These are phyloP conservation scores for Cancer borealis DNA, from an alignment of 2,888 invertebrate species.

Conservation along the genomic window DNA sequence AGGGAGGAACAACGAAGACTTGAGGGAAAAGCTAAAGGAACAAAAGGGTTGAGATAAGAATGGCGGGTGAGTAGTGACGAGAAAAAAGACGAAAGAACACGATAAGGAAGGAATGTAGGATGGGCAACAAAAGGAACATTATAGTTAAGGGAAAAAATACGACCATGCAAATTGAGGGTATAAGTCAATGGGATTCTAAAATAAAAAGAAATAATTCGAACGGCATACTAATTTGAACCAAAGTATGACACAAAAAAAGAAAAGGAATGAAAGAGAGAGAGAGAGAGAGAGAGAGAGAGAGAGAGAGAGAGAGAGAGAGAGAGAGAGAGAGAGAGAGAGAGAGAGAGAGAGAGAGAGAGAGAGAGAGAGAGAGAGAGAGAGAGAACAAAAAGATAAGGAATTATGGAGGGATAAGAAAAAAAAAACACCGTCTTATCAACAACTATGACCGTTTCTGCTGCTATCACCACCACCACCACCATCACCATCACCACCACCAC, in stretches of 20 bases:
- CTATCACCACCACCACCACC: background rate
- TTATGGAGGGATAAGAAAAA: background rate
- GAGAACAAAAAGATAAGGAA: background rate
- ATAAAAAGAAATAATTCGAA: no score
- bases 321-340: conserved; percentile 9
- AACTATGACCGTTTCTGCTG: background rate
- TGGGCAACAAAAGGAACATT: background rate
- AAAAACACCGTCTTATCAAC: background rate
- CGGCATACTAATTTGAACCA: no score
- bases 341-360: conserved; percentile 20
- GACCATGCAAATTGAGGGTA: no score
- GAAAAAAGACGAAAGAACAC: background rate
- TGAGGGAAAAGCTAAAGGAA: background rate
- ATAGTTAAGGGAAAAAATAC: background rate
- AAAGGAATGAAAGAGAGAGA: background rate
- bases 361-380: conserved; percentile 12
- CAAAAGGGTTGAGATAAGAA: background rate
- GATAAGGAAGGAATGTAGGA: background rate
- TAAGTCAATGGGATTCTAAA: no score
- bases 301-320: conserved; percentile 20
- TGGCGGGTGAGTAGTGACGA: background rate
- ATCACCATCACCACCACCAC: background rate
- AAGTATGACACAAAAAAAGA: background rate
- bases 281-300: conserved; percentile 20
- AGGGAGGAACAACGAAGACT: background rate